Percentiles rank a stretch among this genome's conserved stretches.
Conservation (phyloP, 2,797 vertebrate genomes). For the Eulemur rubriventer region DNA sequence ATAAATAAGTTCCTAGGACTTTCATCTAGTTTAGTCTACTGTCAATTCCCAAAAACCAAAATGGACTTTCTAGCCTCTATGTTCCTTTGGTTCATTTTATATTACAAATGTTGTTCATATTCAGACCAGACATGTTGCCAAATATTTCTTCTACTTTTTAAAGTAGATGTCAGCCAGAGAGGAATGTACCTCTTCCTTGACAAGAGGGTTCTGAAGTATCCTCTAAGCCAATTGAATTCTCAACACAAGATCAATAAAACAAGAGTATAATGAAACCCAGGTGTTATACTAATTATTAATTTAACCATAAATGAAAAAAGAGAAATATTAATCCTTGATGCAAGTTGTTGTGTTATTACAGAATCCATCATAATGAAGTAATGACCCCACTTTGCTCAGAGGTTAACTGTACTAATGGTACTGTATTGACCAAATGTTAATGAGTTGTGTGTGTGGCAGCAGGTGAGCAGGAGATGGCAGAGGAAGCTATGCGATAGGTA, state of each 20-base stretch:
- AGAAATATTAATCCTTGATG: conserved; percentile 81
- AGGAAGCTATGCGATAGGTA: conserved; percentile 76
- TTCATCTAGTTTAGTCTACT: conserved; percentile 53
- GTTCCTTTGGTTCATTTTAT: conserved; percentile 30
- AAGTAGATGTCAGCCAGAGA: conserved; percentile 7
- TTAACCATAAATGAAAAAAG: conserved; percentile 83
- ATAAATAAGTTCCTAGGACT: conserved; percentile 16
- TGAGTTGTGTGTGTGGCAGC: conserved; percentile 77
- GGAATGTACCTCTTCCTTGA: conserved; percentile 40
- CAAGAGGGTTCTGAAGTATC: conserved; percentile 59
- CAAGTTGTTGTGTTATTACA: conserved; percentile 79
- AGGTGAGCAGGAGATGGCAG: conserved; percentile 76
- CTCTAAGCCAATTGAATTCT: conserved; percentile 73
- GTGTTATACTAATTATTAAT: conserved; percentile 84
- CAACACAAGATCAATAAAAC: conserved; percentile 73
- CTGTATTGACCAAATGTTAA: conserved; percentile 79
- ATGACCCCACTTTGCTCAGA: conserved; percentile 78
- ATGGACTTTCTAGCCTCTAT: conserved; percentile 12
- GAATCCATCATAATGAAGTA: conserved; percentile 82
- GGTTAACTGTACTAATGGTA: conserved; percentile 80
- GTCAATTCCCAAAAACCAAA: conserved; percentile 37
- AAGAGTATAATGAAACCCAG: conserved; percentile 79
- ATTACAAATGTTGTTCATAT: conserved; percentile 14
- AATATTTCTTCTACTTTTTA: conserved; percentile 25
- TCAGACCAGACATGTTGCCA: background rate